Conservation (phyloP, 2,113 vertebrate species). For the Muscicapa adusta region DNA sequence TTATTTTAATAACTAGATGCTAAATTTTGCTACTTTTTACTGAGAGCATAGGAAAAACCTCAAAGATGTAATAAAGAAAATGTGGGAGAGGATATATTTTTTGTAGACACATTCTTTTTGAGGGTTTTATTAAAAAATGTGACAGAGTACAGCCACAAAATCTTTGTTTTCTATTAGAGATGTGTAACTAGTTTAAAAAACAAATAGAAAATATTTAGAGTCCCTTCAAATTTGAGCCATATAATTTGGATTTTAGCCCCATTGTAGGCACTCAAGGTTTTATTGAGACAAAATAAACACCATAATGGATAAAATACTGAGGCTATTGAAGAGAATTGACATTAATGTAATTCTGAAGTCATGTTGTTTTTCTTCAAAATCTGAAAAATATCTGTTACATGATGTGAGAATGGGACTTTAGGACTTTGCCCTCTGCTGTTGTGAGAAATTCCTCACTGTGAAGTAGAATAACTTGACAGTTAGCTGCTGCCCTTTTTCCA, state of each 20-base stretch:
- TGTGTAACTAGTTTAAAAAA: background rate
- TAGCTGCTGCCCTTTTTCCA: constrained; percentile 7
- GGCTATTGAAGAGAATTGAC: background rate
- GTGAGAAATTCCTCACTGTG: background rate
- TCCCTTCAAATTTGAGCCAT: background rate
- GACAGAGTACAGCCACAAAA: background rate
- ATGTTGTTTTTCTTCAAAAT: background rate
- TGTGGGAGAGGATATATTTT: background rate
- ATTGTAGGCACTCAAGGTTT: background rate
- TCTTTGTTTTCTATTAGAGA: background rate
- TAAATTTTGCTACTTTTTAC: background rate
- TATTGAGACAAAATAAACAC: background rate
- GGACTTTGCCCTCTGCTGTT: background rate
- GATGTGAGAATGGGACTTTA: background rate
- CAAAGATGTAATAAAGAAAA: background rate
- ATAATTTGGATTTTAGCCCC: background rate
- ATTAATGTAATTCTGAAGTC: background rate
- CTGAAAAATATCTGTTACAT: background rate
- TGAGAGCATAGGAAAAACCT: background rate
- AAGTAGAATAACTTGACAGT: background rate
- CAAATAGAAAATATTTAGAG: background rate
- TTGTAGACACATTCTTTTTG: background rate
- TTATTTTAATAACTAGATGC: background rate
- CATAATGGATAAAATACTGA: background rate
- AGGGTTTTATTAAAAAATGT: background rate